These are phyloP conservation scores for Triplophysa yarkandensis DNA, from an alignment of 2,797 vertebrate species.

Conservation along the genomic window DNA sequence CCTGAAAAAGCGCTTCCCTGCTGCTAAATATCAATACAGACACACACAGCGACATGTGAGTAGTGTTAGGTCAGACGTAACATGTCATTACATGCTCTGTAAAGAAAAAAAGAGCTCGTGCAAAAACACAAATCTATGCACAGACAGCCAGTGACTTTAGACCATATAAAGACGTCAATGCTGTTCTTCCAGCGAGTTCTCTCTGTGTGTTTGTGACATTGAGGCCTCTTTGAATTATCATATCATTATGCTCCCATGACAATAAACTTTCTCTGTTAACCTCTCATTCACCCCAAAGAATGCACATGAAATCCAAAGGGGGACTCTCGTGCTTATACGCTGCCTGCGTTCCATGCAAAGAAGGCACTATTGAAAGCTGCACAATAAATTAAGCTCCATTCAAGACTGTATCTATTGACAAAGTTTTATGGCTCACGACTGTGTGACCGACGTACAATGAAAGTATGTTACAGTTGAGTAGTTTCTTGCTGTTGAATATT, in stretches of 20 bases:
- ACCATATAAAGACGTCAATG: conserved; percentile 28
- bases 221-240: conserved; percentile 60
- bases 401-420: conserved; percentile 22
- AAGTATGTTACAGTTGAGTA: conserved; percentile 16
- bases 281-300: conserved; percentile 14
- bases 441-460: conserved; percentile 28
- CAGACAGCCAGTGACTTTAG: conserved; percentile 8
- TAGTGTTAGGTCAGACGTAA: conserved; percentile 26
- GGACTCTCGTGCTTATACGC: conserved; percentile 11
- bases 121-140: conserved; percentile 16
- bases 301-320: background rate
- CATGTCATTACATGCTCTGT: background rate
- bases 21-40: too few relatives aligned
- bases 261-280: conserved; percentile 63
- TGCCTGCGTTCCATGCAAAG: conserved; percentile 21
- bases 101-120: conserved; percentile 1
- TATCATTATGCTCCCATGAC: conserved; percentile 66
- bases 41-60: background rate
- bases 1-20: conserved; percentile 2
- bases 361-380: conserved; percentile 29
- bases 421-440: background rate
- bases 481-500: background rate
- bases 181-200: background rate
- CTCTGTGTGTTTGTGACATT: conserved; percentile 16
- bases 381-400: conserved; percentile 49